phyloP scores from a whole-genome alignment of 1,140 invertebrate genomes.

The Drosophila pseudoananassae region DNA sequence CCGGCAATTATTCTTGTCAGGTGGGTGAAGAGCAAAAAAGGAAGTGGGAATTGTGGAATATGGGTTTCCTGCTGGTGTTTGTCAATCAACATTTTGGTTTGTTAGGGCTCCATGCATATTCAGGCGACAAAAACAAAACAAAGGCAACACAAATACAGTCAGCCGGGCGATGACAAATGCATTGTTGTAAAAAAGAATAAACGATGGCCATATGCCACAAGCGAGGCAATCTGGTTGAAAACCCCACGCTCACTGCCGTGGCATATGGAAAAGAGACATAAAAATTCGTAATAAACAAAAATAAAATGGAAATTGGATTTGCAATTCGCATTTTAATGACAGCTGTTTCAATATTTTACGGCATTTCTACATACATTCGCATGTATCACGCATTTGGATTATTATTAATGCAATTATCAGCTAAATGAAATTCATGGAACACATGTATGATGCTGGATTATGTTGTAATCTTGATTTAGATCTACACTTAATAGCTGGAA shows the following conservation, averaged over 20 bases:
- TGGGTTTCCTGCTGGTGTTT: constrained; percentile 15
- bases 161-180: constrained; percentile 52
- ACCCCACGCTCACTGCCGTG: constrained; percentile 12
- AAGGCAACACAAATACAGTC: constrained; percentile 5
- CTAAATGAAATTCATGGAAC: constrained; percentile 6
- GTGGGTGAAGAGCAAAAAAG: constrained; percentile 7
- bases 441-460: constrained; percentile 5
- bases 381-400: constrained; percentile 10
- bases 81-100: constrained; percentile 49
- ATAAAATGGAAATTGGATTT: constrained; percentile 50
- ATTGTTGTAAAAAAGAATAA: constrained; percentile 62
- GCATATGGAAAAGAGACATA: constrained; percentile 3
- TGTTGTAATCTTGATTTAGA: constrained; percentile 2
- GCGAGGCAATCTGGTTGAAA: constrained; percentile 30
- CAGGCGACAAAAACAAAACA: constrained; percentile 24
- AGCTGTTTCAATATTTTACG: constrained; percentile 49
- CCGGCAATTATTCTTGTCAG: constrained; percentile 53
- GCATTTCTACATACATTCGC: background rate
- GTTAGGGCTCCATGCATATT: constrained; percentile 62
- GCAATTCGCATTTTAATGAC: constrained; percentile 26
- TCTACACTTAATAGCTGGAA: background rate
- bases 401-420: constrained; percentile 46
- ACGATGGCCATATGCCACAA: constrained; percentile 39
- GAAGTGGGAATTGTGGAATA: background rate
- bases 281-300: constrained; percentile 38